These are phyloP conservation scores for Rhinatrema bivittatum DNA, from an alignment of 2,797 vertebrate genomes.

Conservation along the genomic window DNA sequence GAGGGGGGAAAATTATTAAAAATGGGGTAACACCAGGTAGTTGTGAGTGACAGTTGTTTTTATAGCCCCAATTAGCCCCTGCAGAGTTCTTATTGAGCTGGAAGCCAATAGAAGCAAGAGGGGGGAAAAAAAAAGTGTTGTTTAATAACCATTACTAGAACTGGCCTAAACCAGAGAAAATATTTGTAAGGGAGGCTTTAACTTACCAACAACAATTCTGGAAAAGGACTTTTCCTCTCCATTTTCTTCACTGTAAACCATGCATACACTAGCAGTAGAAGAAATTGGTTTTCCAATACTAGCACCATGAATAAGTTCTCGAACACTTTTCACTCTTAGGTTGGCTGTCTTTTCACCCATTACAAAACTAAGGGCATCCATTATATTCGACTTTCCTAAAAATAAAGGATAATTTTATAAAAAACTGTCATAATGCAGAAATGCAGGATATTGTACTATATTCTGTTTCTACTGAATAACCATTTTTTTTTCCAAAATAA, in stretches of 20 bases:
- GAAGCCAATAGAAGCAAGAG: conserved; percentile 10
- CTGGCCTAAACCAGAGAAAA: background rate
- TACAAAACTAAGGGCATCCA: conserved; percentile 92
- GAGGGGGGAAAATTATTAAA: too few species aligned
- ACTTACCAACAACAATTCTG: conserved; percentile 68
- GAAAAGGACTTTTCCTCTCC: conserved; percentile 69
- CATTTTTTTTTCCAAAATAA: too few species aligned
- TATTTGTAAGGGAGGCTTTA: background rate
- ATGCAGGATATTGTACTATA: too few species aligned
- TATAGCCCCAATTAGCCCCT: too few species aligned
- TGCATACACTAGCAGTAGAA: conserved; percentile 61
- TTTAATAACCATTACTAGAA: background rate
- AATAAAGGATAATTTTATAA: background rate
- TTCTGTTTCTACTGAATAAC: too few species aligned
- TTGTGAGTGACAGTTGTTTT: too few species aligned
- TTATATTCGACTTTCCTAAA: conserved; percentile 88
- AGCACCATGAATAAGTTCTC: conserved; percentile 84
- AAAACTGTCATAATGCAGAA: too few species aligned
- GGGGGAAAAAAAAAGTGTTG: background rate
- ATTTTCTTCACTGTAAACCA: conserved; percentile 63
- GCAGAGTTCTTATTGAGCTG: too few species aligned
- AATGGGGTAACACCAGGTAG: too few species aligned
- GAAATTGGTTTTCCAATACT: conserved; percentile 73
- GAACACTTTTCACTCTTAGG: conserved; percentile 72
- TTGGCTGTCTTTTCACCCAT: conserved; percentile 69